Evolutionary conservation across 2,888 invertebrate genomes (phyloP), one percentile per base, ranked within the genome.

Genomic region (Perizoma flavofasciatum): DNA sequence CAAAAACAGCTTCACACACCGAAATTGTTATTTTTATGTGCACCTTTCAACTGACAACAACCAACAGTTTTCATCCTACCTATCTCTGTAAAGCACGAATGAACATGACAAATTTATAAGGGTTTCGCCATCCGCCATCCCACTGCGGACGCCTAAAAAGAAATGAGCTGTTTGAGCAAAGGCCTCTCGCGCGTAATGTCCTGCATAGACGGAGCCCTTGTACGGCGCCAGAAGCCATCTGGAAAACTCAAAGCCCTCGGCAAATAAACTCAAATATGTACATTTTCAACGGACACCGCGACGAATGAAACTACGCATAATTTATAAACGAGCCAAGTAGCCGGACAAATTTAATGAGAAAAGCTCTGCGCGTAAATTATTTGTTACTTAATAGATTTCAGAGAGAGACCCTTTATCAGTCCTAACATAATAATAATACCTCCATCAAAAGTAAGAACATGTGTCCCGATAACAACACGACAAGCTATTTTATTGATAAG

Each of bases 211-310:
- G 61, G 67, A 74, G 70, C 78, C 78, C 77, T 74, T 70, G 63
- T 77, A 77, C 76, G 74, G 58, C 66, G 74, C 81, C 77, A 75
- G 68, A 65, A 79, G 79, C 75, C 68, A 74, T 75, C 73, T 74
- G 73, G 73, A 72, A 75, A 81, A 73, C 72, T 78, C 71, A 74
- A 77, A 69, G 77, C 78, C 77, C 77, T 79, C 65, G 60, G 78
- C 73, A 82, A 83, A 83, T 79, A 82, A 73, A 74, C 74, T 79
- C 76, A 75, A 78, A 67, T 65, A 66, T 68, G 68, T 66, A 68
- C 66, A 66, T 68, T 68, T 68, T 59, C 61, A 64, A 68, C 66
- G 43, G 63, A 39, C 55, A 57, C 60, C 54, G 60, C 65, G 64
- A 67, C 69, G 61, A 67, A 64, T 69, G 60, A 50, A 49, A 39